Evolutionary conservation across 1,140 invertebrate genomes (phyloP).

Genomic region (Lutraria rhynchaena): DNA sequence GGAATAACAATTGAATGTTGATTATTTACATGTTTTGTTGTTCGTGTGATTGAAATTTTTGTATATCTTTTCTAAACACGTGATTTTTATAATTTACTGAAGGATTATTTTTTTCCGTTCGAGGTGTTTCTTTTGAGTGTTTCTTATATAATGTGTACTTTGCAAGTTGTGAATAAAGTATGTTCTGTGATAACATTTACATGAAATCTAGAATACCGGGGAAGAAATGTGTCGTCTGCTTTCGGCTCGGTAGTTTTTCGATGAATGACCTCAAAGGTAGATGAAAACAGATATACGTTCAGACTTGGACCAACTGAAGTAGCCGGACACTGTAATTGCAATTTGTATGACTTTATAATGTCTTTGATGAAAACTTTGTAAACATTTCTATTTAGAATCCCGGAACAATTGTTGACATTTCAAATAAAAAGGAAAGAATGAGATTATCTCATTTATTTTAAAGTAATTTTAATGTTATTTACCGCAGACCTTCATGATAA

Average conservation of each 20-base stretch:
- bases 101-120: too few species aligned
- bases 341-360: slow-evolving; percentile 38
- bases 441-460: slow-evolving; percentile 44
- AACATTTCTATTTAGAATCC: slow-evolving; percentile 26
- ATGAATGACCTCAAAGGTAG: too few species aligned
- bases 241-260: too few species aligned
- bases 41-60: background rate
- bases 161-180: too few species aligned
- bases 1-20: background rate
- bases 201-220: too few species aligned
- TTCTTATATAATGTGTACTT: too few species aligned
- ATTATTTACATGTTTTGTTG: background rate
- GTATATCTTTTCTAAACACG: background rate
- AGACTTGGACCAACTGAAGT: background rate
- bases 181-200: too few species aligned
- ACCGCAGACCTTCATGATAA: slow-evolving; percentile 17
- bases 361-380: slow-evolving; percentile 51
- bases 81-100: too few species aligned
- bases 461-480: slow-evolving; percentile 28
- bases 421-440: slow-evolving; percentile 19
- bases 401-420: slow-evolving; percentile 13
- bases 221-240: too few species aligned
- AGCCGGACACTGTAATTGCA: slow-evolving; percentile 53
- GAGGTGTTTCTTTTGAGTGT: too few species aligned
- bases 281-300: too few species aligned